phyloP scores from a whole-genome alignment of 1,140 invertebrate genomes.

The Rhyacophila brunnea region DNA sequence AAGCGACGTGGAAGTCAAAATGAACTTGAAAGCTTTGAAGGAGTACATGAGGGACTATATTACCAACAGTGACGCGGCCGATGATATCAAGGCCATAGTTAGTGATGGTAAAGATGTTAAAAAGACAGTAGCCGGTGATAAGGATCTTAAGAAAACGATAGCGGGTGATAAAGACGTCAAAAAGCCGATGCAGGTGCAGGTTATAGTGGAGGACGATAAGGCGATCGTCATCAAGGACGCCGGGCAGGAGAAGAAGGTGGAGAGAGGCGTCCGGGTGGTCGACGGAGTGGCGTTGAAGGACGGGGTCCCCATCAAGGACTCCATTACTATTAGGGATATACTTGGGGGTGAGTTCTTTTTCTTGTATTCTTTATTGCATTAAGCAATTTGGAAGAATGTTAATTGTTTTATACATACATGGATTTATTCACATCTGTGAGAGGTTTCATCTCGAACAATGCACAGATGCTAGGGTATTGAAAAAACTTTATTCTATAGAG shows the following conservation, averaged over 20 bases:
- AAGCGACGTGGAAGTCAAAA: too few relatives aligned
- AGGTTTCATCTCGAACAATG: too few relatives aligned
- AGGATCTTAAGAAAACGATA: background rate
- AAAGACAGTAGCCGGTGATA: too few relatives aligned
- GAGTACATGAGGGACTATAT: background rate
- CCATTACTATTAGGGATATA: conserved; percentile 21
- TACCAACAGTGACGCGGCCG: background rate
- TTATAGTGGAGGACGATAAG: background rate
- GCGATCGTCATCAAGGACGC: background rate
- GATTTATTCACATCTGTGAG: too few relatives aligned
- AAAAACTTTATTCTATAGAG: too few relatives aligned
- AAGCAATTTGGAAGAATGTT: too few relatives aligned
- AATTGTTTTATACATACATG: too few relatives aligned
- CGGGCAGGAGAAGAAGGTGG: background rate
- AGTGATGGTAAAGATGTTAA: too few relatives aligned
- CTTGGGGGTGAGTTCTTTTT: background rate
- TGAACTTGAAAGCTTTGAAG: background rate
- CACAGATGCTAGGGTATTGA: too few relatives aligned
- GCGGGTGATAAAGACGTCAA: background rate
- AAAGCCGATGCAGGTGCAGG: too few relatives aligned
- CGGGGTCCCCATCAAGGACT: conserved; percentile 19
- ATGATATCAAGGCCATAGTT: background rate
- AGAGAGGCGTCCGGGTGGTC: conserved; percentile 11
- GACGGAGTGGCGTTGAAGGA: conserved; percentile 22
- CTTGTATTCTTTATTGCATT: too few relatives aligned